phyloP scores from a whole-genome alignment of 2,113 vertebrate species.

The Corythaixoides concolor region DNA sequence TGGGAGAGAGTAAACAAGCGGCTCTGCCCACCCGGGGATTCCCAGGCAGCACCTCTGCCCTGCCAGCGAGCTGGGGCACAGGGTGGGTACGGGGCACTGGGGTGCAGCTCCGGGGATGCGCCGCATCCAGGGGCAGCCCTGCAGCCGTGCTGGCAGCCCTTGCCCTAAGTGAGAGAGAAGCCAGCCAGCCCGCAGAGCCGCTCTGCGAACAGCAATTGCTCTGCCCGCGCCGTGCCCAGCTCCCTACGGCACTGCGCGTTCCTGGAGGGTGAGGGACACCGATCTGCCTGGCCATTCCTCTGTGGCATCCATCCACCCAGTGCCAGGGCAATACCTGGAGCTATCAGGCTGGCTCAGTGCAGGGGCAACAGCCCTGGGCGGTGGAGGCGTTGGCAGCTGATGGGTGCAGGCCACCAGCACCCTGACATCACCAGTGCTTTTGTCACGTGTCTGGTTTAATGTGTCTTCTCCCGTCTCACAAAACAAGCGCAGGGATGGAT shows the following conservation, averaged over 20 bases:
- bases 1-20: neutral
- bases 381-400: neutral
- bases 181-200: neutral
- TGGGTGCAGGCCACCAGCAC: neutral
- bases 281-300: neutral
- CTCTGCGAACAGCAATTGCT: neutral
- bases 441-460: neutral
- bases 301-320: accelerated
- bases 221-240: neutral
- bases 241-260: neutral
- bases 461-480: neutral
- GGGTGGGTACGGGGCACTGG: neutral
- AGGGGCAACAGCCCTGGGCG: neutral
- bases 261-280: neutral
- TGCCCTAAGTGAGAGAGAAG: neutral
- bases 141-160: neutral
- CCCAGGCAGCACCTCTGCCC: neutral
- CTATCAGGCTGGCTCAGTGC: accelerated
- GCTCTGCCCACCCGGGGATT: neutral
- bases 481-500: neutral
- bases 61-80: accelerated
- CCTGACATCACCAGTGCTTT: neutral
- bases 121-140: neutral
- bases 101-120: neutral
- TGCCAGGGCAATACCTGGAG: neutral